These are phyloP conservation scores for Drosophila lini DNA, from an alignment of 1,140 invertebrate genomes.

Conservation along the genomic window DNA sequence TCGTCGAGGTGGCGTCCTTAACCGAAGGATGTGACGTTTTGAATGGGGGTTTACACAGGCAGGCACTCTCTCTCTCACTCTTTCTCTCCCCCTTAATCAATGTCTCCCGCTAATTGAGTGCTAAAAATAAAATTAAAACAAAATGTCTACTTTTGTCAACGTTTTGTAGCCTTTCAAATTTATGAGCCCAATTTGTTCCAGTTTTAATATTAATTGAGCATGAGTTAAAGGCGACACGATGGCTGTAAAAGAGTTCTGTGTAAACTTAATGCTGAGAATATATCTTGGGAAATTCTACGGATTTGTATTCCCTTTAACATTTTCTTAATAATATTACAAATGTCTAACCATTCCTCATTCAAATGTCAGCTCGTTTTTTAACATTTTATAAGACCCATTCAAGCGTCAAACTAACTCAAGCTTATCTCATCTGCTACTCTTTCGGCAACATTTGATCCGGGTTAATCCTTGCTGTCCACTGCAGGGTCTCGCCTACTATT, in stretches of 20 bases:
- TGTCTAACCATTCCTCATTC: constrained; percentile 1
- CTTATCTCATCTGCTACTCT: constrained; percentile 26
- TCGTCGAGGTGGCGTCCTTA: constrained; percentile 35
- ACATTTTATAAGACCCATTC: constrained; percentile 10
- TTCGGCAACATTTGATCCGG: constrained; percentile 39
- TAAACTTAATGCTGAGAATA: not conserved
- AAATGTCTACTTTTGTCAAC: constrained; percentile 31
- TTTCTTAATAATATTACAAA: no score
- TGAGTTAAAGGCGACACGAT: not conserved
- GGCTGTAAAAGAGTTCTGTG: not conserved
- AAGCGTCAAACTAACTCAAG: constrained; percentile 22
- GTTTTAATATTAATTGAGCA: constrained; percentile 25
- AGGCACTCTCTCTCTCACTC: not conserved
- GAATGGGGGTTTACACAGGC: not conserved
- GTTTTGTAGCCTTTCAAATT: constrained; percentile 18
- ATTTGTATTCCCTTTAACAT: not conserved
- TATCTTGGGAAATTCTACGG: not conserved
- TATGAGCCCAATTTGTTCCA: constrained; percentile 18
- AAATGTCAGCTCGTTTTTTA: constrained; percentile 1
- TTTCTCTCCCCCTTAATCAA: constrained; percentile 13
- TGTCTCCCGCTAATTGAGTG: constrained; percentile 46
- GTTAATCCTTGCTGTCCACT: constrained; percentile 46
- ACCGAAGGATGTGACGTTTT: constrained; percentile 21
- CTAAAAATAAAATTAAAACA: constrained; percentile 28
- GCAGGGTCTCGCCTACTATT: constrained; percentile 22